Base-by-base conservation (phyloP, 2,888 invertebrate genomes). In the Rhingia campestris region DNA sequence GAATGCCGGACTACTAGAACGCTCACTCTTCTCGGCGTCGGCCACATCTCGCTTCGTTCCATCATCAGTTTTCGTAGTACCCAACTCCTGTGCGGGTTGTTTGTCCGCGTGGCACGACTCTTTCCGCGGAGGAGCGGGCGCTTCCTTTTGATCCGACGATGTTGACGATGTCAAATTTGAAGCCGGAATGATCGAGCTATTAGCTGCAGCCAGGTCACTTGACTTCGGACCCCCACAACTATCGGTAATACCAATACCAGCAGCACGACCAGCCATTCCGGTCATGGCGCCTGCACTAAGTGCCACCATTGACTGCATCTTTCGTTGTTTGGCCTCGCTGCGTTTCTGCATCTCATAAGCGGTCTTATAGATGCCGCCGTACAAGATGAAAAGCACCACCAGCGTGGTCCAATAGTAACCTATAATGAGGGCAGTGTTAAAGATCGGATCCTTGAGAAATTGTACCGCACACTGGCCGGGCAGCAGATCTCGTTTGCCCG, bases 341-440 rank as follows among this genome's bases (percentile, higher is more conserved):
- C 98, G 98, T 90, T 97, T 97, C 91, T 99, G 98, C 96, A 99
- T 97, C 87, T 97, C 97, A 89, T 98, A 97, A 5, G 99, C 99
- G 45, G 98, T 98, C 90, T 97, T 97, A 91, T 99, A 99, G 88
- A 99, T 99, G 7, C 98, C 99, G 58, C 97, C 97, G 91, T 99
- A 99, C 7, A 99, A 93, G 76, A 97, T 95, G 90, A 99, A 97
- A 84, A 99, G 94, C 47, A 99, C 98, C 72, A 98, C 95, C 39
- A 99, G 92, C 0, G 99, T 99, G 51, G 96, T 97, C 99, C 98
- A 99, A 91, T 98, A 99, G 91, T 99, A 99, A 59, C 96, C 96
- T 88, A 99, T 97, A 72, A 99, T 99, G 76, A 99, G 94, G 63
- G 98, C 96, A 87, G 99, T 98, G 91, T 99, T 99, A 91, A 99